Base-by-base conservation (phyloP, 2,797 vertebrate species). In the Toxotes lorentzi region DNA sequence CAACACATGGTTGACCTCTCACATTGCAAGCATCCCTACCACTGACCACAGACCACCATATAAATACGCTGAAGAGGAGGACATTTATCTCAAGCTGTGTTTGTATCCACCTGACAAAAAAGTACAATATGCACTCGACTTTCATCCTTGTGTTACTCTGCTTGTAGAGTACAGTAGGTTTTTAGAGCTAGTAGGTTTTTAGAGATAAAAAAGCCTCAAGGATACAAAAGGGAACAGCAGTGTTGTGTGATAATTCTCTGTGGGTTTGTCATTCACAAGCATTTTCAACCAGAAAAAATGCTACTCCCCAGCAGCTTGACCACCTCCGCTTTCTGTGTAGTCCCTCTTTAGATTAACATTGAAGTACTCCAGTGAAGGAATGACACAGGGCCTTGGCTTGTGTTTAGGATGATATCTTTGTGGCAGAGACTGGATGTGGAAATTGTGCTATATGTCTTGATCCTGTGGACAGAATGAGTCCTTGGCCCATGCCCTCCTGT, bases 21-120 rank as follows among this genome's bases (percentile, higher is more conserved):
- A 81, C 65, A 24, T 66, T 40, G 48, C 34, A 74, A 70, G 32
- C 72, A 85, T 86, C 70, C 38, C 50, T 27, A 70, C 54, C 45
- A 12, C 73, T 67, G 40, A 83, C 67, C 82, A 80, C 60, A 68
- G 68, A 75, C 58, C 59, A 54, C 68, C 11, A 63, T 63, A 66
- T 7, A 67, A 50, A 57, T 38, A 56, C 43, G 11, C 12, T 16
- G 16, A 62, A 21, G 32, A 47, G n/a, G 48, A 54, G 7, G 63
- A 13, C 61, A 27, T 27, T 16, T 27, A 27, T 17, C 16, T 54
- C 7, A 27, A 54, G 51, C 16, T 54, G 23, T 48, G 21, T 48
- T 48, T 48, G 17, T 5, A 17, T 43, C 41, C 12, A 4, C 12
- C 40, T 41, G 40, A 41, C 12, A 41, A 41, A 14, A 14, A 41